A percentile compares a stretch with the other conserved stretches of the same genome.
Evolutionary conservation across 2,113 vertebrate genomes (phyloP).

Genomic region (Loxodonta africana): DNA sequence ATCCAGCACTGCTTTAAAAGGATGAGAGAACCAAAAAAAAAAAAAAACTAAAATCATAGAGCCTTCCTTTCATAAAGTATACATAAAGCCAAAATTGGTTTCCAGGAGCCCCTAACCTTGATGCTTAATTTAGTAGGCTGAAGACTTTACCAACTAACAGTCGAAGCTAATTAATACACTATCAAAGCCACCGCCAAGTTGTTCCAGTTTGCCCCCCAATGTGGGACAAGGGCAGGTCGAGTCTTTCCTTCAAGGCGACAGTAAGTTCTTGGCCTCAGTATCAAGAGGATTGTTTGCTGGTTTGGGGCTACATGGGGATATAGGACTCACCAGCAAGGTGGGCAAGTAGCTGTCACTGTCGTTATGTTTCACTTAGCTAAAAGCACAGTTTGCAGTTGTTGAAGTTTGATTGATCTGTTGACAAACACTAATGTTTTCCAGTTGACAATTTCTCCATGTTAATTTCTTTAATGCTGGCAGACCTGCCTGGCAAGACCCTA

Average conservation of each 20-base stretch:
- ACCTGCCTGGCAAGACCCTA: conserved; percentile 89
- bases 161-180: conserved; percentile 87
- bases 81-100: conserved; percentile 79
- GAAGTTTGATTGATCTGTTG: conserved; percentile 93
- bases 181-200: conserved; percentile 77
- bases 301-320: conserved; percentile 41
- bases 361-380: conserved; percentile 89
- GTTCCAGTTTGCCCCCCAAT: conserved; percentile 80
- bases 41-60: conserved; percentile 75
- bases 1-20: conserved; percentile 76
- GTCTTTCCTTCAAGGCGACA: conserved; percentile 76
- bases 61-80: conserved; percentile 44
- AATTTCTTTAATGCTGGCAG: conserved; percentile 91
- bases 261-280: not conserved
- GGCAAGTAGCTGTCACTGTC: conserved; percentile 86
- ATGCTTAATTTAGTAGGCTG: conserved; percentile 85
- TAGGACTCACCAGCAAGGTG: conserved; percentile 70
- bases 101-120: conserved; percentile 81
- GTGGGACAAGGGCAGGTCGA: conserved; percentile 65
- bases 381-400: conserved; percentile 90
- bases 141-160: conserved; percentile 80
- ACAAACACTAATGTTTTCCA: conserved; percentile 93
- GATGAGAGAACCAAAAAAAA: conserved; percentile 74
- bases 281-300: conserved; percentile 10
- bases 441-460: conserved; percentile 91